Evolutionary conservation across 2,113 vertebrate genomes (phyloP).

Genomic region (Cinclus mexicanus): DNA sequence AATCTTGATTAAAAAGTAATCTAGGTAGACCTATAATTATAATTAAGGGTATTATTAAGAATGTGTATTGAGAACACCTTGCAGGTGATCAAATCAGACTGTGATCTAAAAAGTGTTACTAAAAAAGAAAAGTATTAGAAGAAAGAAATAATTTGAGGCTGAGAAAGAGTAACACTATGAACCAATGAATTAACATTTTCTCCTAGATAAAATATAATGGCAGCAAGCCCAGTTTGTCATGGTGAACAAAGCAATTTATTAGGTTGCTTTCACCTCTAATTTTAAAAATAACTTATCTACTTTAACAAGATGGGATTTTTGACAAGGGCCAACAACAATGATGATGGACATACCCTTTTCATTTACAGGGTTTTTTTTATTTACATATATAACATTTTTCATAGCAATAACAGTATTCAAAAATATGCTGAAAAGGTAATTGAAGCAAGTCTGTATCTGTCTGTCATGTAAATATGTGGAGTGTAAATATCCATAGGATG

Average conservation of each 20-base stretch:
- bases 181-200: background rate
- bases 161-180: background rate
- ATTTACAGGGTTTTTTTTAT: background rate
- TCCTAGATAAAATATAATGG: background rate
- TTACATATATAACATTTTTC: constrained; percentile 12
- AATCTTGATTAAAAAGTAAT: background rate
- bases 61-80: background rate
- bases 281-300: background rate
- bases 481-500: background rate
- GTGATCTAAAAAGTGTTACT: background rate
- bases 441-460: constrained; percentile 27
- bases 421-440: background rate
- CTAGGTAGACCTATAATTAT: background rate
- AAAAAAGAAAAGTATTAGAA: background rate
- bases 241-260: background rate
- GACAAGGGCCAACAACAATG: background rate
- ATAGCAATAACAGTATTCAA: background rate
- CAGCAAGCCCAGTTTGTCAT: background rate
- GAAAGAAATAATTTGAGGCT: background rate
- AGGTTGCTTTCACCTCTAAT: constrained; percentile 4
- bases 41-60: background rate
- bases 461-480: background rate
- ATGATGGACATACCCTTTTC: background rate
- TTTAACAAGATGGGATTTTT: background rate
- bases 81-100: background rate